Percentiles rank a stretch among this genome's conserved stretches.
Conservation (phyloP, 1,140 invertebrate species). For the Cepaea nemoralis region DNA sequence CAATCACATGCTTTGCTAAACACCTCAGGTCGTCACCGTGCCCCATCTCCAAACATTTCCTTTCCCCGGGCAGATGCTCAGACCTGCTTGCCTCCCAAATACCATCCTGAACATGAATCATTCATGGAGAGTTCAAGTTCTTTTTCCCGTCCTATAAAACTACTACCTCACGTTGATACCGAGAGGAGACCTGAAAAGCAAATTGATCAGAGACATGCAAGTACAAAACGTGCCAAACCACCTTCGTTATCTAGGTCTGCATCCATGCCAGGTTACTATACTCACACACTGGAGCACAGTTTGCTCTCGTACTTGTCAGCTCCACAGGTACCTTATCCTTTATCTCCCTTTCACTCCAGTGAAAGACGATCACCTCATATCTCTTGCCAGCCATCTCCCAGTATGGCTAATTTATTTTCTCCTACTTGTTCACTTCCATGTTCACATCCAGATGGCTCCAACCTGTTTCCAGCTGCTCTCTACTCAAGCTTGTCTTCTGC, state of each 20-base stretch:
- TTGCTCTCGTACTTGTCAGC: neutral
- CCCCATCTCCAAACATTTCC: neutral
- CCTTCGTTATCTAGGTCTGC: constrained; percentile 17
- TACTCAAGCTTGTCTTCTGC: neutral
- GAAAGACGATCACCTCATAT: neutral
- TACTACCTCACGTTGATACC: neutral
- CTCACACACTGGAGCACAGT: neutral
- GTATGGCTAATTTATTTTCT: neutral
- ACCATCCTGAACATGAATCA: neutral
- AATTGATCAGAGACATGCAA: neutral
- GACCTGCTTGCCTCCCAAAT: neutral
- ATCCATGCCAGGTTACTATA: constrained; percentile 26
- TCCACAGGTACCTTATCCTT: neutral
- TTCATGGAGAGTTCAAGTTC: neutral
- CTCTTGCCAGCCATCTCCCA: neutral
- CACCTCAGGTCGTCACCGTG: neutral
- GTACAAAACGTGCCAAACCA: neutral
- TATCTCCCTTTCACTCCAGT: neutral
- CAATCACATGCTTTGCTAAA: neutral
- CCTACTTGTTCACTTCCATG: neutral
- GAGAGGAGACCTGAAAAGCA: neutral
- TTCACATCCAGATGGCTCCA: neutral
- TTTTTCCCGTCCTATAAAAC: constrained; percentile 15
- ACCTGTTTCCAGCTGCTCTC: neutral
- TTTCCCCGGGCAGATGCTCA: neutral